Percentiles rank a stretch among this genome's conserved stretches.
These are phyloP conservation scores for Chaenogobius annularis DNA, from an alignment of 2,113 vertebrate genomes.

Conservation along the genomic window DNA sequence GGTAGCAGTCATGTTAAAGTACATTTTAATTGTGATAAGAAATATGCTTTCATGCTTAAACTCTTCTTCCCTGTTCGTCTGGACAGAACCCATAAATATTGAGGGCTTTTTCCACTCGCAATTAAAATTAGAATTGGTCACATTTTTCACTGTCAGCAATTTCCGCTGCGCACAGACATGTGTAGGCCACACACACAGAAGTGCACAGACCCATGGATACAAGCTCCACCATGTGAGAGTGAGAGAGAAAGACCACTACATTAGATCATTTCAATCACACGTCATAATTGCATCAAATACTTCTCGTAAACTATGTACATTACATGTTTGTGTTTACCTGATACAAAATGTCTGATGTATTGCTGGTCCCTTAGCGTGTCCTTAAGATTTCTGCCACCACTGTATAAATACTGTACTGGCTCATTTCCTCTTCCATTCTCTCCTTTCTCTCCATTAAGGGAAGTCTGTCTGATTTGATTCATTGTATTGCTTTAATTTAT, in stretches of 20 bases:
- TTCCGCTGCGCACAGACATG: slow-evolving; percentile 58
- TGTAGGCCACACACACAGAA: slow-evolving; percentile 37
- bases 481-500: slow-evolving; percentile 9
- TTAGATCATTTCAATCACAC: background rate
- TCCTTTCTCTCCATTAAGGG: background rate
- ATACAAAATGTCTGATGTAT: background rate
- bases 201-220: slow-evolving; percentile 13
- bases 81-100: slow-evolving; percentile 64
- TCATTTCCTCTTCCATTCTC: background rate
- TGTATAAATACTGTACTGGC: slow-evolving; percentile 2
- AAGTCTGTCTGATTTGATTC: slow-evolving; percentile 8
- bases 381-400: background rate
- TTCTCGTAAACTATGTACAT: background rate
- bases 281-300: background rate
- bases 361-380: background rate
- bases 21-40: slow-evolving; percentile 72
- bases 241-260: slow-evolving; percentile 5
- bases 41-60: slow-evolving; percentile 70
- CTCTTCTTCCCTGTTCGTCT: slow-evolving; percentile 53
- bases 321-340: background rate
- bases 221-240: slow-evolving; percentile 12
- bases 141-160: slow-evolving; percentile 74
- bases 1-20: slow-evolving; percentile 65
- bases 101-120: slow-evolving; percentile 60
- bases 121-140: slow-evolving; percentile 74